phyloP scores from a whole-genome alignment of 92 coral and sea anemone species.

The Epizoanthus stellaris region DNA sequence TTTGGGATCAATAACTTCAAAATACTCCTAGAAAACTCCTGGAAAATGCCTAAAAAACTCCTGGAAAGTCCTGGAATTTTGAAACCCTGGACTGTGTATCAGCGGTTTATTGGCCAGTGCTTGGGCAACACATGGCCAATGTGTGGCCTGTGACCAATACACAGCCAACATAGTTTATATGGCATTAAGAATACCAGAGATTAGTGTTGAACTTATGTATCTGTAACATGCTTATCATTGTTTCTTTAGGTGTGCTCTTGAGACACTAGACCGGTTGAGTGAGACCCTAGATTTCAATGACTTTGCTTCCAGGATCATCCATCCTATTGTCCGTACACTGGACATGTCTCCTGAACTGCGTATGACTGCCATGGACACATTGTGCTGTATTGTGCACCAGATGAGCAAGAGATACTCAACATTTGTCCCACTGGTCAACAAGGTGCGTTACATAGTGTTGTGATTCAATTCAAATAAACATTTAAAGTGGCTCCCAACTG shows the following conservation, averaged over 20 bases:
- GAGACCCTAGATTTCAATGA: conserved; percentile 97
- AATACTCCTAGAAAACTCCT: too few relatives aligned
- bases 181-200: not conserved
- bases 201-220: not conserved
- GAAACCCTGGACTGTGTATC: too few relatives aligned
- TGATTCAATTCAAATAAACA: not conserved
- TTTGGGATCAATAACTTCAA: too few relatives aligned
- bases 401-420: conserved; percentile 93
- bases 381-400: conserved; percentile 93
- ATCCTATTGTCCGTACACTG: conserved; percentile 90
- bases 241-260: conserved; percentile 80
- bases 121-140: too few relatives aligned
- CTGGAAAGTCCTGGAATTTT: too few relatives aligned
- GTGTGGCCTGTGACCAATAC: not conserved
- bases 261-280: conserved; percentile 92
- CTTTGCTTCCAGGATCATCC: conserved; percentile 94
- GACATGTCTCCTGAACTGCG: conserved; percentile 93
- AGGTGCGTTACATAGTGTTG: conserved; percentile 36
- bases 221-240: not conserved
- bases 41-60: too few relatives aligned
- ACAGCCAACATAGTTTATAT: not conserved
- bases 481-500: too few relatives aligned
- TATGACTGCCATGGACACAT: conserved; percentile 89
- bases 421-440: conserved; percentile 92
- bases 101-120: too few relatives aligned